phyloP scores from a whole-genome alignment of 35 echinoderm and acorn worm genomes.

The Acanthaster planci region DNA sequence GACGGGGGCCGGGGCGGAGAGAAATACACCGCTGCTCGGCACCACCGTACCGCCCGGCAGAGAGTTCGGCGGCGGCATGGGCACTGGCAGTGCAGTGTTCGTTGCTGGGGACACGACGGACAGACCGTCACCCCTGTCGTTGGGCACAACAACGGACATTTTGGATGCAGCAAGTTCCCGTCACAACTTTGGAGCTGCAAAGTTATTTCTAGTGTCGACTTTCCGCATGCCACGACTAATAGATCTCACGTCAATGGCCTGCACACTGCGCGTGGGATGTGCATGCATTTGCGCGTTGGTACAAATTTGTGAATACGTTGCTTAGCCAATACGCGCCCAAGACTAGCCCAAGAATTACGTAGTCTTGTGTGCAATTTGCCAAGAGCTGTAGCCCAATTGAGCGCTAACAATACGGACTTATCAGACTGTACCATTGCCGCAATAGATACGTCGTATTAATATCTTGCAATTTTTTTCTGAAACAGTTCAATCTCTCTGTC shows the following conservation, averaged over 20 bases:
- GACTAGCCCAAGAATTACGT: not conserved
- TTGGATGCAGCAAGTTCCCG: not conserved
- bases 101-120: not conserved
- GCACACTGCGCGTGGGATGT: not conserved
- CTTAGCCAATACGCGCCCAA: not conserved
- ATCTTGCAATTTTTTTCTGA: too few relatives aligned
- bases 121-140: not conserved
- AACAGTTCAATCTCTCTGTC: too few relatives aligned
- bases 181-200: slow-evolving; percentile 1
- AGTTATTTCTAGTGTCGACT: not conserved
- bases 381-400: too few relatives aligned
- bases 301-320: not conserved
- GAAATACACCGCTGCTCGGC: slow-evolving; percentile 6
- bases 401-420: too few relatives aligned
- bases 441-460: too few relatives aligned
- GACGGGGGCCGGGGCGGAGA: not conserved
- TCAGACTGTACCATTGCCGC: too few relatives aligned
- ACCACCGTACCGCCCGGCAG: not conserved
- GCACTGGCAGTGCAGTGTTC: slow-evolving; percentile 7
- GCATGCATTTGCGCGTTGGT: too few relatives aligned
- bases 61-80: not conserved
- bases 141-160: slow-evolving; percentile 21
- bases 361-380: too few relatives aligned
- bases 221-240: not conserved
- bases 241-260: not conserved